phyloP scores from a whole-genome alignment of 2,113 vertebrate species.

The Polyodon spathula region DNA sequence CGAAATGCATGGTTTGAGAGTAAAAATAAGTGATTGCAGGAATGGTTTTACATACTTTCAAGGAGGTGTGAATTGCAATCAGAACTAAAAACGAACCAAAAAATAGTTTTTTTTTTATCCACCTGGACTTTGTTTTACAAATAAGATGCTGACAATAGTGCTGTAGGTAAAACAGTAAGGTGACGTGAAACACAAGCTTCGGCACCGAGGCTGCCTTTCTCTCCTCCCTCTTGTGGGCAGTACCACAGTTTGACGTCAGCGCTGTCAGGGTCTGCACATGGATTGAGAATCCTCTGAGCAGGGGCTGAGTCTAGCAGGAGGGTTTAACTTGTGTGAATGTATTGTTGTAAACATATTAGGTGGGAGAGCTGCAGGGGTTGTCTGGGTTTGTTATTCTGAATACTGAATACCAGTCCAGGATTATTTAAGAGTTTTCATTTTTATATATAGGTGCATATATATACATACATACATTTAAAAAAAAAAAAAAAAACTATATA shows the following conservation, averaged over 20 bases:
- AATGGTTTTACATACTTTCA: too few species aligned
- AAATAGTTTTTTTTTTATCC: too few species aligned
- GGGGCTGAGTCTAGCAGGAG: constrained; percentile 14
- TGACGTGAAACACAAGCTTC: background rate
- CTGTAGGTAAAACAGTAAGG: background rate
- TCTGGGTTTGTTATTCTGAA: background rate
- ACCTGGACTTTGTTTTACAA: too few species aligned
- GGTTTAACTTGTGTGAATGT: constrained; percentile 1
- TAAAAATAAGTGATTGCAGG: too few species aligned
- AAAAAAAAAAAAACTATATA: too few species aligned
- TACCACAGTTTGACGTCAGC: constrained; percentile 43
- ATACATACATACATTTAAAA: background rate
- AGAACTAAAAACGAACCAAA: too few species aligned
- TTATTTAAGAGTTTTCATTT: background rate
- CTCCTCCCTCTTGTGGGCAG: background rate
- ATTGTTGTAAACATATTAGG: background rate
- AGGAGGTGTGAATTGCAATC: too few species aligned
- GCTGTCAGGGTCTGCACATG: constrained; percentile 58
- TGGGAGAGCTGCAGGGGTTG: constrained; percentile 9
- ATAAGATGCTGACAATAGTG: too few species aligned
- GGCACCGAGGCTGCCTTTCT: background rate
- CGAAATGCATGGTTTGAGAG: too few species aligned
- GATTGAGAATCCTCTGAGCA: constrained; percentile 42
- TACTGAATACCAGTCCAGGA: background rate
- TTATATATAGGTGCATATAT: background rate